phyloP scores from a whole-genome alignment of 2,888 invertebrate genomes.

The Tiliacea aurago region DNA sequence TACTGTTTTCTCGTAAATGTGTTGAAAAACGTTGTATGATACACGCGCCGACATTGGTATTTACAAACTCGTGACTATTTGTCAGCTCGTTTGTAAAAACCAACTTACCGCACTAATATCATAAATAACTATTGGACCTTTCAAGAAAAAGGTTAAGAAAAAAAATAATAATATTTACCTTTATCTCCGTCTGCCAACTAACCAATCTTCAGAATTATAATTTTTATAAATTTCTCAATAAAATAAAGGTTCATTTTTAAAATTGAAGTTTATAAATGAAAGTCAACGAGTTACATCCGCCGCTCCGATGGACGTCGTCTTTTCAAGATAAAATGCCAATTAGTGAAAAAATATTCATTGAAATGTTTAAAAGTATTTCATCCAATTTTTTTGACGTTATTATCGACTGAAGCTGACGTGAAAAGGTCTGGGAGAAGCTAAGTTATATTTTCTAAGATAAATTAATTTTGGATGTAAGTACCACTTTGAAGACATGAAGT shows the following conservation, averaged over 20 bases:
- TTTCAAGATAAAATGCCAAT: slow-evolving; percentile 25
- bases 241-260: slow-evolving; percentile 4
- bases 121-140: too few species aligned
- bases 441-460: neutral
- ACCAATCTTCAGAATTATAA: slow-evolving; percentile 26
- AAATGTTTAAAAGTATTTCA: slow-evolving; percentile 23
- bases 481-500: neutral
- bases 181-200: slow-evolving; percentile 7
- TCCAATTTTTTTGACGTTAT: slow-evolving; percentile 5
- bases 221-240: slow-evolving; percentile 24
- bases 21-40: too few species aligned
- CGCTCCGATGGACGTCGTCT: slow-evolving; percentile 1
- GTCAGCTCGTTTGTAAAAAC: too few species aligned
- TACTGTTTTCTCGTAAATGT: too few species aligned
- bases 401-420: neutral
- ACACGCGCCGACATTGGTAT: too few species aligned
- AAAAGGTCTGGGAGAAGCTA: neutral
- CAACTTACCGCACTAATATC: too few species aligned
- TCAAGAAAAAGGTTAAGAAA: neutral
- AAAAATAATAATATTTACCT: slow-evolving; percentile 17
- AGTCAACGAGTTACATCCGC: slow-evolving; percentile 11
- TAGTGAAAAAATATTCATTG: slow-evolving; percentile 32
- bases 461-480: slow-evolving; percentile 1
- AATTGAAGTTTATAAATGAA: slow-evolving; percentile 23
- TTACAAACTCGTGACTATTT: too few species aligned